These are phyloP conservation scores for Drosophila ananassae DNA, from an alignment of 1,140 invertebrate genomes.

Conservation along the genomic window DNA sequence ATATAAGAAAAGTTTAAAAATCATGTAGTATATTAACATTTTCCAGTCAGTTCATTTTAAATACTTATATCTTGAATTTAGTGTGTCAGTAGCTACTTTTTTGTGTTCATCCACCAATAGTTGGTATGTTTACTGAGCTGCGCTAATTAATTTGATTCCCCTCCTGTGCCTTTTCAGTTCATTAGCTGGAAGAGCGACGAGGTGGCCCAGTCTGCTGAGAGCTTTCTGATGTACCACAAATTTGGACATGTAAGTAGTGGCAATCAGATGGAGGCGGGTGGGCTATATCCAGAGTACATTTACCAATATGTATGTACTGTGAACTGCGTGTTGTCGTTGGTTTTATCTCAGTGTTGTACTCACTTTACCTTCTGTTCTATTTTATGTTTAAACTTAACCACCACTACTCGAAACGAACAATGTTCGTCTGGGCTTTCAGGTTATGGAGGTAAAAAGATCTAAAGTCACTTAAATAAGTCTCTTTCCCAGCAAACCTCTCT, in stretches of 20 bases:
- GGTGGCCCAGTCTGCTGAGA: constrained; percentile 91
- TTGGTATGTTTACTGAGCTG: not conserved
- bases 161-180: constrained; percentile 85
- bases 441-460: constrained; percentile 74
- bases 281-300: not conserved
- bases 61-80: not conserved
- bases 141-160: constrained; percentile 18
- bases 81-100: too few relatives aligned
- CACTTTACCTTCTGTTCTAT: constrained; percentile 68
- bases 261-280: not conserved
- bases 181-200: constrained; percentile 90
- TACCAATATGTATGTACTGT: constrained; percentile 9
- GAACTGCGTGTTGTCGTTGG: constrained; percentile 52
- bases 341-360: constrained; percentile 64
- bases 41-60: not conserved
- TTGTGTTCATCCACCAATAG: not conserved
- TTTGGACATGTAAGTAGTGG: constrained; percentile 93
- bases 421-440: constrained; percentile 61
- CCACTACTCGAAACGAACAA: constrained; percentile 34
- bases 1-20: not conserved
- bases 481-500: constrained; percentile 39
- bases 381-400: constrained; percentile 66
- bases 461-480: constrained; percentile 41
- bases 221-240: constrained; percentile 94
- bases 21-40: too few relatives aligned